Conservation (phyloP, 2,113 vertebrate genomes). For the Macquaria ambigua region DNA sequence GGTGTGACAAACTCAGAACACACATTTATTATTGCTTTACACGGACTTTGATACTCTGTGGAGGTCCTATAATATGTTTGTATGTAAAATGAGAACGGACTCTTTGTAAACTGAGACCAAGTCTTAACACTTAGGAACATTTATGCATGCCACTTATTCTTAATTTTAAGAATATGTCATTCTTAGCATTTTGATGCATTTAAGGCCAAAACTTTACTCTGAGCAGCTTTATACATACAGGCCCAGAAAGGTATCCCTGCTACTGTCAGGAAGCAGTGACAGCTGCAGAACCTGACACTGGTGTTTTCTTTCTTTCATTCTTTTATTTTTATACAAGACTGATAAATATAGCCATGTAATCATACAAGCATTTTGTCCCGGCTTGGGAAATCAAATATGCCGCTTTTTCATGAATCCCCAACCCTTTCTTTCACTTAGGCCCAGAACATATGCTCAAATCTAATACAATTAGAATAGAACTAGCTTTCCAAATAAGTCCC, state of each 20-base stretch:
- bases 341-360: conserved; percentile 21
- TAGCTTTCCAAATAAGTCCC: conserved; percentile 47
- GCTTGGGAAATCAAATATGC: conserved; percentile 30
- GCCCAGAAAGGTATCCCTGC: too few relatives aligned
- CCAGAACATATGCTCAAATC: conserved; percentile 47
- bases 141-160: not conserved
- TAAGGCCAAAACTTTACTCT: not conserved
- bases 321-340: not conserved
- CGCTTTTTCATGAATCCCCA: conserved; percentile 37
- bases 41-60: too few relatives aligned
- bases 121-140: too few relatives aligned
- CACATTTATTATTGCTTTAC: too few relatives aligned
- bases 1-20: too few relatives aligned
- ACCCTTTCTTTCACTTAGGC: conserved; percentile 19
- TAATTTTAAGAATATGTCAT: not conserved
- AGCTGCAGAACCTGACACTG: not conserved
- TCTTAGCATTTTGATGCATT: not conserved
- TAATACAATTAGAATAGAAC: conserved; percentile 54
- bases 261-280: not conserved
- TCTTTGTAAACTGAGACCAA: too few relatives aligned
- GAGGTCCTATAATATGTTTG: too few relatives aligned
- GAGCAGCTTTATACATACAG: not conserved
- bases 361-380: conserved; percentile 9
- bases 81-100: too few relatives aligned
- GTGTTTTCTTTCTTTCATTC: not conserved